Conservation (phyloP, 2,113 vertebrate species). For the Brachionichthys hirsutus region DNA sequence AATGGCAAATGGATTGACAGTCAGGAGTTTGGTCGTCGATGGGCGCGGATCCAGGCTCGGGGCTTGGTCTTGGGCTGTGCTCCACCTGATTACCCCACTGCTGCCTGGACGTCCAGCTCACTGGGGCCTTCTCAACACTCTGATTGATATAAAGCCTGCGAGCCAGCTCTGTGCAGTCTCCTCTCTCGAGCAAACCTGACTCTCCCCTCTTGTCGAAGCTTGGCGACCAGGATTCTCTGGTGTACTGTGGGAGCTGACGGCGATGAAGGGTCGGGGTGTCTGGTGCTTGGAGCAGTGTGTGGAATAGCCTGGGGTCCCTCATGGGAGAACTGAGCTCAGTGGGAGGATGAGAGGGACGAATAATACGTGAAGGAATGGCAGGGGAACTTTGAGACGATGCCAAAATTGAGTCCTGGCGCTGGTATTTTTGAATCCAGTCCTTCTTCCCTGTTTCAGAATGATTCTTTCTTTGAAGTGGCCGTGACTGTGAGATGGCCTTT, state of each 20-base stretch:
- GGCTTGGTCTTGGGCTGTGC: constrained; percentile 22
- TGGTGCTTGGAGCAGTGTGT: constrained; percentile 54
- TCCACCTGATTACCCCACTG: constrained; percentile 56
- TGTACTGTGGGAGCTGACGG: constrained; percentile 71
- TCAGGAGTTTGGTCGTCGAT: not conserved
- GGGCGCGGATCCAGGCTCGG: constrained; percentile 1
- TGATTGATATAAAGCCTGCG: constrained; percentile 66
- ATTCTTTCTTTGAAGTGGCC: constrained; percentile 30
- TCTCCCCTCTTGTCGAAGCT: constrained; percentile 40
- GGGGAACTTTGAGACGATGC: constrained; percentile 50
- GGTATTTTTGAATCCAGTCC: constrained; percentile 21
- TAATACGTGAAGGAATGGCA: constrained; percentile 60
- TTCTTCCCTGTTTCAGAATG: constrained; percentile 20
- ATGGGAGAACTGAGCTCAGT: constrained; percentile 71
- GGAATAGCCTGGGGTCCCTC: constrained; percentile 71
- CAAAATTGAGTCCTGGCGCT: constrained; percentile 34
- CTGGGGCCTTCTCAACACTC: constrained; percentile 61
- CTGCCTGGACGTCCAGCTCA: constrained; percentile 76
- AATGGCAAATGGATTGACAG: not conserved
- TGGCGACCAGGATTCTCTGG: constrained; percentile 60
- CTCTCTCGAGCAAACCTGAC: constrained; percentile 33
- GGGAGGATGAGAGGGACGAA: constrained; percentile 63
- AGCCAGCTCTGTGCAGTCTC: constrained; percentile 64
- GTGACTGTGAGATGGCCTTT: constrained; percentile 18
- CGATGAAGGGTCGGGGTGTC: constrained; percentile 76